Evolutionary conservation across 2,797 vertebrate genomes (phyloP).

Genomic region (Somateria mollissima): DNA sequence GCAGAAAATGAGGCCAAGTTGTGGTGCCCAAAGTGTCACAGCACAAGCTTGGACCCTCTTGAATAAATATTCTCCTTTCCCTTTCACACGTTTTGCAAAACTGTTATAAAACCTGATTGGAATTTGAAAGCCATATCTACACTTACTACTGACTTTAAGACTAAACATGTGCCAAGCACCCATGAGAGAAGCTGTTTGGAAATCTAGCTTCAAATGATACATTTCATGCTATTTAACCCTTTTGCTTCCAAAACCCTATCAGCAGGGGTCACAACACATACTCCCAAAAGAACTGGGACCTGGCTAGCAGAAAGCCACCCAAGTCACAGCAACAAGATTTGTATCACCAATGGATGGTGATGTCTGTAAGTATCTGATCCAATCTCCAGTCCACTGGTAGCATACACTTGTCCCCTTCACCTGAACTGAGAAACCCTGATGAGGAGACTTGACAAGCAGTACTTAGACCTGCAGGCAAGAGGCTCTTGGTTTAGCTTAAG

Average conservation of each 20-base stretch:
- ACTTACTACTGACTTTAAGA: not conserved
- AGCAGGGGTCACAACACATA: not conserved
- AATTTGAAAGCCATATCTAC: not conserved
- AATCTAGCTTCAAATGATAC: not conserved
- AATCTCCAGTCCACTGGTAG: not conserved
- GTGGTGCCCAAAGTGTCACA: not conserved
- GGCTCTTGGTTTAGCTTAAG: not conserved
- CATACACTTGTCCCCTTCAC: not conserved
- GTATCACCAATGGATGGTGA: not conserved
- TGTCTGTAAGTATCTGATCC: too few species aligned
- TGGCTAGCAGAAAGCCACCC: not conserved
- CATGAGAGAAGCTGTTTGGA: not conserved
- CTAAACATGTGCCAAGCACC: not conserved
- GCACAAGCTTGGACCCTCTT: not conserved
- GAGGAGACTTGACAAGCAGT: not conserved
- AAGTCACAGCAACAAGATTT: not conserved
- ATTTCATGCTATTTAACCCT: not conserved
- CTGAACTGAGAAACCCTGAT: not conserved
- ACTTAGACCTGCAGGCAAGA: not conserved
- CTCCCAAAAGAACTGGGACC: not conserved
- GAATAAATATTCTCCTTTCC: not conserved
- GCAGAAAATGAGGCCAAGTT: not conserved
- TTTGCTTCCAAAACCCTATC: not conserved
- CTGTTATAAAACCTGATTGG: not conserved
- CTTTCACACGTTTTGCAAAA: not conserved